Percentiles rank a stretch among this genome's conserved stretches.
Evolutionary conservation across 2,113 vertebrate genomes (phyloP).

Genomic region (Leptocoma aspasia): DNA sequence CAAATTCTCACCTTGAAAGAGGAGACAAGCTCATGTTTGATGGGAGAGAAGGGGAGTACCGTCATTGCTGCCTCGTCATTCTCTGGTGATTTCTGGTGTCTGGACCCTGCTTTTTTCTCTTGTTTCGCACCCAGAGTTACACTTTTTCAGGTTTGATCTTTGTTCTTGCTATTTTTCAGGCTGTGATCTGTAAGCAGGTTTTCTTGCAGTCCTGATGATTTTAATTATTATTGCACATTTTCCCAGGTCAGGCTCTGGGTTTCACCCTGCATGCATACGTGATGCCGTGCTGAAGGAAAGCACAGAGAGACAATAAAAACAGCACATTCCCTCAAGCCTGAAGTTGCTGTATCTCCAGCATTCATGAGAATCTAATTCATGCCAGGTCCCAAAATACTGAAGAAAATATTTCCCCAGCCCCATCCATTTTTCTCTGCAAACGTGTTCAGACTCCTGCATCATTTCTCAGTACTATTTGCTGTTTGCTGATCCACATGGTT

Average conservation of each 20-base stretch:
- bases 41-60: background rate
- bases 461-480: background rate
- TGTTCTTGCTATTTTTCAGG: background rate
- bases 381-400: background rate
- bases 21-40: background rate
- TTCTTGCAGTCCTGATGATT: background rate
- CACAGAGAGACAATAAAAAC: background rate
- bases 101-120: background rate
- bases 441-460: background rate
- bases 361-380: background rate
- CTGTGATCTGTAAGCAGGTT: background rate
- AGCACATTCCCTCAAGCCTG: background rate
- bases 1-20: background rate
- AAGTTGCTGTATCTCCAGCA: background rate
- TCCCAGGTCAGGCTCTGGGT: background rate
- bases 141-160: background rate
- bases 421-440: background rate
- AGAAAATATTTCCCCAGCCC: background rate
- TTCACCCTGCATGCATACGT: background rate
- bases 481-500: background rate
- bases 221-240: background rate
- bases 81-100: background rate
- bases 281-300: background rate
- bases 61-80: fast-evolving
- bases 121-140: background rate